These are phyloP conservation scores for Ptilorrhoa leucosticta DNA, from an alignment of 2,113 vertebrate species.

Conservation along the genomic window DNA sequence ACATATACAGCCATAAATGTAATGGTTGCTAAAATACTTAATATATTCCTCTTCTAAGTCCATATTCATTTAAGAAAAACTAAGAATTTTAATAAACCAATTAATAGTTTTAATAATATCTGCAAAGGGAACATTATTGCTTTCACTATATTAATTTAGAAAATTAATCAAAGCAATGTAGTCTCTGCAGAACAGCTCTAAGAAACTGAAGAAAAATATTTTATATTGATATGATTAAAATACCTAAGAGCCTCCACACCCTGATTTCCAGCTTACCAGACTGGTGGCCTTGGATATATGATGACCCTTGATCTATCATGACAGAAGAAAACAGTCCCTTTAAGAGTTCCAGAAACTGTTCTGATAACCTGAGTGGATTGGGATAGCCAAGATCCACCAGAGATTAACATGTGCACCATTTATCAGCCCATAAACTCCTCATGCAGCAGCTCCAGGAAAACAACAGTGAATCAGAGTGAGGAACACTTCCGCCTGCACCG, in stretches of 20 bases:
- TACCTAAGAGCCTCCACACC: background rate
- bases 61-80: background rate
- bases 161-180: background rate
- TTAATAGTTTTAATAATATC: background rate
- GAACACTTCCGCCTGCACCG: fast-evolving
- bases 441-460: background rate
- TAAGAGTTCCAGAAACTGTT: background rate
- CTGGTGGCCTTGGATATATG: background rate
- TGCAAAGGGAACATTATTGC: background rate
- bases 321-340: background rate
- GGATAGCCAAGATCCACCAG: background rate
- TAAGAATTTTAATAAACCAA: background rate
- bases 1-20: background rate
- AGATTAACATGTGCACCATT: fast-evolving
- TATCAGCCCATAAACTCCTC: background rate
- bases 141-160: background rate
- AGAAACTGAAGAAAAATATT: background rate
- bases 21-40: background rate
- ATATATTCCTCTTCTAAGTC: background rate
- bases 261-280: background rate
- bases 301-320: background rate
- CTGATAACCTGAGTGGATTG: background rate
- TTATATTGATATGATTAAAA: background rate
- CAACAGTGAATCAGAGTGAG: fast-evolving
- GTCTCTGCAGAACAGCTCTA: background rate